Percentiles rank a stretch among this genome's conserved stretches.
Evolutionary conservation across 2,888 invertebrate species (phyloP).

Genomic region (Diachrysia chrysitis): DNA sequence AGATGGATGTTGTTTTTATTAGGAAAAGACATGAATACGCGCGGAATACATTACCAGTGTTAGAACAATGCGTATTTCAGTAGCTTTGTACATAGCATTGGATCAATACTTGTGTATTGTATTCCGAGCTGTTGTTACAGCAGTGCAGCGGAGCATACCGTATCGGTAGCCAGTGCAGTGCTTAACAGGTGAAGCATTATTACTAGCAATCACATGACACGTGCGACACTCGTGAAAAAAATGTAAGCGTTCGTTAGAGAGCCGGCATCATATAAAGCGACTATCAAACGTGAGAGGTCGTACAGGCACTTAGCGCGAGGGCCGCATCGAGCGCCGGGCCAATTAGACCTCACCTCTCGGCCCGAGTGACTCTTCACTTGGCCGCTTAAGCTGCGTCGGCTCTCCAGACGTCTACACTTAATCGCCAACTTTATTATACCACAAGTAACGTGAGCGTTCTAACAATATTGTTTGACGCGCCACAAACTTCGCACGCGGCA

Average conservation of each 20-base stretch:
- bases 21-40: neutral
- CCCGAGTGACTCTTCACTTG: slow-evolving; percentile 56
- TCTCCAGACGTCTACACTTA: slow-evolving; percentile 47
- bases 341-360: slow-evolving; percentile 60
- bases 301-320: slow-evolving; percentile 49
- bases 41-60: neutral
- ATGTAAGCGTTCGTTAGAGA: slow-evolving; percentile 32
- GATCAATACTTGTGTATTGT: neutral
- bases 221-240: slow-evolving; percentile 27
- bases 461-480: slow-evolving; percentile 26
- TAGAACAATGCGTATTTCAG: neutral
- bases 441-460: slow-evolving; percentile 24
- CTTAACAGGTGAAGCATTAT: slow-evolving; percentile 18
- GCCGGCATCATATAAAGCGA: slow-evolving; percentile 37
- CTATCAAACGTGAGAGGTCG: slow-evolving; percentile 57
- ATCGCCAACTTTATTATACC: slow-evolving; percentile 51
- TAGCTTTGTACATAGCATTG: slow-evolving; percentile 1
- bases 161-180: slow-evolving; percentile 6
- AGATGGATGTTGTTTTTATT: neutral
- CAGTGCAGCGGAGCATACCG: neutral
- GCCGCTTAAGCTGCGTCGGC: slow-evolving; percentile 54
- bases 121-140: neutral
- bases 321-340: slow-evolving; percentile 64
- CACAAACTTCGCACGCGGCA: slow-evolving; percentile 21
- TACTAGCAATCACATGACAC: slow-evolving; percentile 18